Base-by-base conservation (phyloP, 1,140 invertebrate species). In the Batillaria attramentaria region DNA sequence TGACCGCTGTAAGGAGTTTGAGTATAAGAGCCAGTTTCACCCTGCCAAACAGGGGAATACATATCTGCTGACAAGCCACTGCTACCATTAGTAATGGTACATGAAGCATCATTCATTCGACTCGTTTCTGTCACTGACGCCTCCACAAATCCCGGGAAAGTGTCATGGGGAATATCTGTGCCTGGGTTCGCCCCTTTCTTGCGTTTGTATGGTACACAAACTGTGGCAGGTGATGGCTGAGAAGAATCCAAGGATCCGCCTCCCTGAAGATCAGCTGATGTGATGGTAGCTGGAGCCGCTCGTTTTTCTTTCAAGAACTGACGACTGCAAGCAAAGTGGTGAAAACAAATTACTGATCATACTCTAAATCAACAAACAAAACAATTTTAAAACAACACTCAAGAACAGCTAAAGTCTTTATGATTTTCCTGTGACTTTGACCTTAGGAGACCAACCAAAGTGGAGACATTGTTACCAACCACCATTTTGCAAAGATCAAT, bases 231-330 rank as follows among this genome's bases (percentile, higher is more conserved):
- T 28, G 8, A 28, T 1, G 6, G n/a, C n/a, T n/a, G 18, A 54
- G 6, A 1, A n/a, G 57, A 62, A n/a, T 5, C 24, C 57, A 10
- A 24, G 24, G 57, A 62, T 10, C 24, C 33, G 57, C n/a, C 24
- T n/a, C 33, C 24, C 10, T 62, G n/a, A n/a, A n/a, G n/a, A n/a
- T n/a, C n/a, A n/a, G n/a, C 24, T 62, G 57, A 62, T 28, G 57
- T 62, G 57, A 62, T 24, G n/a, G 57, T 62, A 8, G 57, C 57
- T 28, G 57, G n/a, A 8, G 8, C 33, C 24, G 24, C 24, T n/a
- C 33, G 57, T n/a, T 62, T 62, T 62, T 62, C 57, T 10, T 62
- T 13, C 57, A 62, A 62, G 24, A 28, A 62, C 57, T 62, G 57
- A 62, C 24, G 57, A 8, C 57, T 62, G 57, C n/a, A 13, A 62